A percentile compares a stretch with the other conserved stretches of the same genome.
phyloP scores from a whole-genome alignment of 1,140 invertebrate genomes.

The Drosophila neocordata region DNA sequence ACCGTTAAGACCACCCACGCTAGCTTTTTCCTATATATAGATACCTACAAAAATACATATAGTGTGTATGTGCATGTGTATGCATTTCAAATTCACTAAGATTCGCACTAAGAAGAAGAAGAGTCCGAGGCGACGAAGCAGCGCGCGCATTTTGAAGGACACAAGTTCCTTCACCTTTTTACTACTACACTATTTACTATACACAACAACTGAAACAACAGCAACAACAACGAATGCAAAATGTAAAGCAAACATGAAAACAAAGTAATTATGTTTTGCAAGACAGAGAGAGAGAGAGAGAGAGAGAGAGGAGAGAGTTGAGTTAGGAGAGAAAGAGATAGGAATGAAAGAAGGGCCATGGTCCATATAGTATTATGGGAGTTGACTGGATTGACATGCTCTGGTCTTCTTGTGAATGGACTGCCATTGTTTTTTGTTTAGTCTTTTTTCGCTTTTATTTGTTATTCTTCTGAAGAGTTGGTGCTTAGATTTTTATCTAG shows the following conservation, averaged over 20 bases:
- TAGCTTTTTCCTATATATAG: no score
- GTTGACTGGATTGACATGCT: background rate
- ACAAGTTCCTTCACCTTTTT: constrained; percentile 73
- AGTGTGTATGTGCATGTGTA: background rate
- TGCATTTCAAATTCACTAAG: constrained; percentile 15
- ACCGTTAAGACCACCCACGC: background rate
- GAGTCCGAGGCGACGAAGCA: background rate
- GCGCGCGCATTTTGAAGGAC: constrained; percentile 73
- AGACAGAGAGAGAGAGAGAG: background rate
- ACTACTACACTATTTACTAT: constrained; percentile 61
- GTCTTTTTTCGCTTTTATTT: background rate
- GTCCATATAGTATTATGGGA: constrained; percentile 4
- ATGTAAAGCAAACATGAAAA: constrained; percentile 29
- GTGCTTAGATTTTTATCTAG: no score
- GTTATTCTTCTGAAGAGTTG: no score
- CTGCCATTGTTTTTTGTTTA: background rate
- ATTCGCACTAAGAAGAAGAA: constrained; percentile 26
- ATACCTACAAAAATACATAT: no score
- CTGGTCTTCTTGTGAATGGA: constrained; percentile 6
- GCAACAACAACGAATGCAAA: constrained; percentile 45
- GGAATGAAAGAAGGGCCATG: background rate
- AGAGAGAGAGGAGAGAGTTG: background rate
- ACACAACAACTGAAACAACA: constrained; percentile 24
- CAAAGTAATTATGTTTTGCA: constrained; percentile 37
- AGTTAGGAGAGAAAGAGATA: background rate